Evolutionary conservation across 2,888 invertebrate genomes (phyloP), one percentile per base, ranked within the genome.

Genomic region (Lithosia quadra): DNA sequence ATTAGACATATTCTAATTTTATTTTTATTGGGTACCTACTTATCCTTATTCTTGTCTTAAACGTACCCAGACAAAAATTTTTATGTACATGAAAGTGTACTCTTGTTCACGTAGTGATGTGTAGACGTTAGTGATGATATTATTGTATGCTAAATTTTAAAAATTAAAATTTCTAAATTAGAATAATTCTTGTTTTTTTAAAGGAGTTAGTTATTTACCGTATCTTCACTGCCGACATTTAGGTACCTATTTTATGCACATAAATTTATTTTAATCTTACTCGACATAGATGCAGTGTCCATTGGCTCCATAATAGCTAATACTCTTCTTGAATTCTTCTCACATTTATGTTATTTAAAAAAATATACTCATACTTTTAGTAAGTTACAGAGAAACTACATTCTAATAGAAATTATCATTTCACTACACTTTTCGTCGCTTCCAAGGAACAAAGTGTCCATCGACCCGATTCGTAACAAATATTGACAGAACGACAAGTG

Each of bases 401-500:
- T 74, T 24, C 55, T 71, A 72, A 65, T 67, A 65, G 53, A 73
- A 71, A 67, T 65, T 65, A 61, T 69, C 60, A 69, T 72, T 73
- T 74, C 80, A 84, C 79, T 67, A 73, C 81, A 83, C 83, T 75
- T 75, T 66, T 64, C 60, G 60, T 69, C 67, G 71, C 53, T 72
- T 63, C 76, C 69, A 34, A 69, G 64, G 61, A 71, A 75, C 68
- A 62, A 77, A 81, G 79, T 86, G 84, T 84, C 73, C 80, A 75
- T 82, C 78, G 83, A 83, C 80, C 83, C 76, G 83, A 80, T 85
- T 84, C 78, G 77, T 73, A 74, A 76, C 81, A 88, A 91, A 91
- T 90, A 90, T 90, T 90, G 88, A 90, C 83, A 83, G 74, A 77
- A 78, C 78, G 82, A 82, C 84, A 84, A 85, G 83, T 76, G 75